A percentile compares a stretch with the other conserved stretches of the same genome.
These are phyloP conservation scores for Mesochorus sp. DNA, from an alignment of 2,888 invertebrate genomes.

Conservation along the genomic window DNA sequence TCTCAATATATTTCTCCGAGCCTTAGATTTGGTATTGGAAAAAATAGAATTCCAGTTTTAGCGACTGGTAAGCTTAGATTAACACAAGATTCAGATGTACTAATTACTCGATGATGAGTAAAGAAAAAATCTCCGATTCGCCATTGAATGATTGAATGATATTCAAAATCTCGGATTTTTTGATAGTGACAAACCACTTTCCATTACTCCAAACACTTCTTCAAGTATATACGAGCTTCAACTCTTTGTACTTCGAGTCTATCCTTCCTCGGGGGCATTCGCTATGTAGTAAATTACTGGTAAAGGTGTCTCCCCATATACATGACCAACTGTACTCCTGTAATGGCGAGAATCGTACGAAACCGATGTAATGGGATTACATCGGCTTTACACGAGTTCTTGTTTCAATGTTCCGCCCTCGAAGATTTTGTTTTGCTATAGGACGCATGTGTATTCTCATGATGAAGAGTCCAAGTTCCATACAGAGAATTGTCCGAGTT, in stretches of 20 bases:
- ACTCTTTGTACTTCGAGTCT: neutral
- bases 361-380: neutral
- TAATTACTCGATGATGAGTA: neutral
- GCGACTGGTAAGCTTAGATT: neutral
- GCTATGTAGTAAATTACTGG: neutral
- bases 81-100: neutral
- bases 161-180: constrained; percentile 18
- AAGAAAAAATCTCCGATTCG: neutral
- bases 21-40: neutral
- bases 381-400: constrained; percentile 2
- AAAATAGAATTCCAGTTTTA: neutral
- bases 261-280: neutral
- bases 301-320: constrained; percentile 13
- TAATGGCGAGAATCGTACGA: too few relatives aligned
- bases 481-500: too few relatives aligned
- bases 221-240: neutral
- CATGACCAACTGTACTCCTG: too few relatives aligned
- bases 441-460: too few relatives aligned
- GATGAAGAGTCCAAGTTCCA: too few relatives aligned
- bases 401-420: neutral
- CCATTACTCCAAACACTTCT: constrained; percentile 26
- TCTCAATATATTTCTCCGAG: constrained; percentile 1
- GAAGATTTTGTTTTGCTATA: neutral
- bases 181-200: constrained; percentile 39
- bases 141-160: constrained; percentile 38